Conservation (phyloP, 1,140 invertebrate genomes). For the Cyclina sinensis region DNA sequence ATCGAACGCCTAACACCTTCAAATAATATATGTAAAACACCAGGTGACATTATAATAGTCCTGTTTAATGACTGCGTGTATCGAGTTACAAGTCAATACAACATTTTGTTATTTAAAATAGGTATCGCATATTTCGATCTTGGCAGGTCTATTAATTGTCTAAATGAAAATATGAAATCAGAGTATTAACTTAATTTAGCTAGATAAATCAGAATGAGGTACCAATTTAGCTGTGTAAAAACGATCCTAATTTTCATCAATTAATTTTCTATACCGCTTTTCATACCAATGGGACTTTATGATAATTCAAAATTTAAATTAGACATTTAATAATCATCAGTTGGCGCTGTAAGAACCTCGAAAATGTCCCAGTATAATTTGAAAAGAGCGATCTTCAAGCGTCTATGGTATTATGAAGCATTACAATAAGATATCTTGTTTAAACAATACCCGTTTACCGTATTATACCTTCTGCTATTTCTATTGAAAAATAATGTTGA, state of each 20-base stretch:
- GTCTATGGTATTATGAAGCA: neutral
- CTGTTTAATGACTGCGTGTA: neutral
- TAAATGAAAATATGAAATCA: conserved; percentile 38
- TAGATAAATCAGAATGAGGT: neutral
- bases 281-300: neutral
- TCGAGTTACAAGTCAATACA: conserved; percentile 4
- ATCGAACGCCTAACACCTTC: neutral
- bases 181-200: conserved; percentile 16
- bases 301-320: conserved; percentile 17
- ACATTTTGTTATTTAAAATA: neutral
- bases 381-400: neutral
- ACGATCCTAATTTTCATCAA: neutral
- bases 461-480: neutral
- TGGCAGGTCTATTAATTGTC: conserved; percentile 5
- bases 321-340: conserved; percentile 37
- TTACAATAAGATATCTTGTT: neutral
- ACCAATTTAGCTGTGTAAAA: neutral
- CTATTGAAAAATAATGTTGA: conserved; percentile 10
- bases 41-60: neutral
- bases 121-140: neutral
- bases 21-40: neutral
- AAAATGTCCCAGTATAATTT: neutral
- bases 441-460: neutral
- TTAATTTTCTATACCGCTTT: neutral
- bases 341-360: neutral